Percentiles rank a stretch among this genome's conserved stretches.
Evolutionary conservation across 2,888 invertebrate genomes (phyloP).

Genomic region (Spisula subtruncata): DNA sequence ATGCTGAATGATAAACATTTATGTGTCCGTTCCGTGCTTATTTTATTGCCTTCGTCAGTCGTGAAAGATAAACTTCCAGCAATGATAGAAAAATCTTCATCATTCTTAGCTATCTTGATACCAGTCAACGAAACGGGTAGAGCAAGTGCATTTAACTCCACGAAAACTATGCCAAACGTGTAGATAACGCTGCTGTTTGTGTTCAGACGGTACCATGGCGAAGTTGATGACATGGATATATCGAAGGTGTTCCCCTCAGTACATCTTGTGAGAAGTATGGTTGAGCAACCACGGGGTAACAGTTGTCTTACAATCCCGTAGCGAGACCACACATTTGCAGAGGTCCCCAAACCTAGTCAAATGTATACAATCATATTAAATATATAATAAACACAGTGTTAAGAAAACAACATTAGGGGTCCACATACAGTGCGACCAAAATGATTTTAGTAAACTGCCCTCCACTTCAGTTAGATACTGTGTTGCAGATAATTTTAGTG

Average conservation of each 20-base stretch:
- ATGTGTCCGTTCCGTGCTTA: background rate
- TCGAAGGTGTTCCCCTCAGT: constrained; percentile 47
- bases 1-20: constrained; percentile 51
- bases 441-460: too few relatives aligned
- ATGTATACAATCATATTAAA: too few relatives aligned
- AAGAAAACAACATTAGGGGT: too few relatives aligned
- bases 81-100: constrained; percentile 29
- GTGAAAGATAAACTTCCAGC: constrained; percentile 18
- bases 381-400: too few relatives aligned
- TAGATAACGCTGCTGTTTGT: constrained; percentile 34
- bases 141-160: constrained; percentile 48
- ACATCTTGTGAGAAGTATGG: constrained; percentile 49
- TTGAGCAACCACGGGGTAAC: constrained; percentile 58
- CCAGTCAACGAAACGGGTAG: constrained; percentile 53
- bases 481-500: background rate
- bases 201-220: constrained; percentile 48
- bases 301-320: constrained; percentile 41
- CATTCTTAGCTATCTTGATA: background rate
- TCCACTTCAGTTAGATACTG: too few relatives aligned
- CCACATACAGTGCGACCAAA: too few relatives aligned
- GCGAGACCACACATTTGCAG: constrained; percentile 38
- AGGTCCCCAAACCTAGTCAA: constrained; percentile 9
- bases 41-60: constrained; percentile 21
- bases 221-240: constrained; percentile 53
- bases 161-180: constrained; percentile 55